Percentiles rank a stretch among this genome's conserved stretches.
phyloP scores from a whole-genome alignment of 2,888 invertebrate species.

The Mellilla xanthometata region DNA sequence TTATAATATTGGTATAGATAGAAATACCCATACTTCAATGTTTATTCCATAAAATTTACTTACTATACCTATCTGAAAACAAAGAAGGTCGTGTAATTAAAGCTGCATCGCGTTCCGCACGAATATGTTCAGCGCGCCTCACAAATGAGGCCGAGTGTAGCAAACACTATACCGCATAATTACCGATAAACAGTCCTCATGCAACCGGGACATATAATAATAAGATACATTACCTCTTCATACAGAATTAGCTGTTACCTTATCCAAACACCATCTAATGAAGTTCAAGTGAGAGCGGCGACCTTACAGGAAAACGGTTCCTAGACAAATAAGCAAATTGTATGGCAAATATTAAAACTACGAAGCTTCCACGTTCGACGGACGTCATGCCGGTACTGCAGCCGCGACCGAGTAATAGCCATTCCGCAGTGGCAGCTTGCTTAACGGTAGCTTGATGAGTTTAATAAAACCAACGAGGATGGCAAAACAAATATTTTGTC shows the following conservation, averaged over 20 bases:
- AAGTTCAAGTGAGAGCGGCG: constrained; percentile 51
- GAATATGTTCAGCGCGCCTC: constrained; percentile 46
- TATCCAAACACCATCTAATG: constrained; percentile 48
- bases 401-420: constrained; percentile 48
- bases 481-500: constrained; percentile 57
- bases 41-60: too few species aligned
- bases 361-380: constrained; percentile 56
- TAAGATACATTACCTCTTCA: constrained; percentile 39
- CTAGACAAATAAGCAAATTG: constrained; percentile 76
- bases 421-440: constrained; percentile 54
- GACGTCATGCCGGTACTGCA: constrained; percentile 50
- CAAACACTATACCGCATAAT: constrained; percentile 42
- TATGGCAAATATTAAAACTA: constrained; percentile 67
- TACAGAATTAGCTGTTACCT: constrained; percentile 40
- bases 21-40: too few species aligned
- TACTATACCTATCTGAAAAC: constrained; percentile 40
- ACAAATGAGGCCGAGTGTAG: constrained; percentile 59
- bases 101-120: constrained; percentile 69
- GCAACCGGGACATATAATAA: constrained; percentile 35
- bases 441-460: constrained; percentile 71
- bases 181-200: constrained; percentile 41
- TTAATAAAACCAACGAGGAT: constrained; percentile 63
- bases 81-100: constrained; percentile 51
- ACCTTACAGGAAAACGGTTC: constrained; percentile 64
- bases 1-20: too few species aligned